These are phyloP conservation scores for Lithobates sylvaticus DNA, from an alignment of 2,797 vertebrate genomes.

Conservation along the genomic window DNA sequence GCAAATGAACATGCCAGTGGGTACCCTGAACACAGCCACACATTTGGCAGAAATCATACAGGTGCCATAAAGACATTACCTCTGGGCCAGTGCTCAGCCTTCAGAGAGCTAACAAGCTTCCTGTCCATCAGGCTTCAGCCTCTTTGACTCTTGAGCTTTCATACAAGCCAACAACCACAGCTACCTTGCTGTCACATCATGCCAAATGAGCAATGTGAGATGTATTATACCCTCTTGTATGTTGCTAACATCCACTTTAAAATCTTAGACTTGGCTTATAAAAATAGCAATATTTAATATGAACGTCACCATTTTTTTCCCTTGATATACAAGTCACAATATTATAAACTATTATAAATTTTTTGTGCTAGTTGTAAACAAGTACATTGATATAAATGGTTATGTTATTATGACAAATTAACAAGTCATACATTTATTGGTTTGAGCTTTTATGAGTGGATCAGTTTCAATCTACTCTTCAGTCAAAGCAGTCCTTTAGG, in stretches of 20 bases:
- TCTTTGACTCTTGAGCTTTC: constrained; percentile 2
- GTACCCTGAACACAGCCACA: constrained; percentile 18
- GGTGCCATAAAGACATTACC: constrained; percentile 31
- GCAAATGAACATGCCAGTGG: constrained; percentile 35
- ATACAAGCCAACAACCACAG: constrained; percentile 29
- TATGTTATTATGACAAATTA: no score
- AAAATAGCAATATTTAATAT: no score
- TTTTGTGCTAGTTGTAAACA: no score
- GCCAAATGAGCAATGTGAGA: constrained; percentile 16
- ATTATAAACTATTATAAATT: no score
- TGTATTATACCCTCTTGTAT: background rate
- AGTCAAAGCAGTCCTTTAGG: no score
- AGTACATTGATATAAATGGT: no score
- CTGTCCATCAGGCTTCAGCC: constrained; percentile 35
- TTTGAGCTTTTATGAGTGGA: no score
- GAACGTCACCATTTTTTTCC: no score
- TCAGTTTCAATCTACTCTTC: no score
- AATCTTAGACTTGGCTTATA: no score
- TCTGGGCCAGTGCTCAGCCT: constrained; percentile 35
- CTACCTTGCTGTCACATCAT: constrained; percentile 48
- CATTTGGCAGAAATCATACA: constrained; percentile 42
- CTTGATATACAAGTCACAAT: no score
- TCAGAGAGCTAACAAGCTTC: constrained; percentile 43
- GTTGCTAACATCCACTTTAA: background rate
- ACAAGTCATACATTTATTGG: no score